These are phyloP conservation scores for Mystacornis crossleyi DNA, from an alignment of 2,113 vertebrate species.

Conservation along the genomic window DNA sequence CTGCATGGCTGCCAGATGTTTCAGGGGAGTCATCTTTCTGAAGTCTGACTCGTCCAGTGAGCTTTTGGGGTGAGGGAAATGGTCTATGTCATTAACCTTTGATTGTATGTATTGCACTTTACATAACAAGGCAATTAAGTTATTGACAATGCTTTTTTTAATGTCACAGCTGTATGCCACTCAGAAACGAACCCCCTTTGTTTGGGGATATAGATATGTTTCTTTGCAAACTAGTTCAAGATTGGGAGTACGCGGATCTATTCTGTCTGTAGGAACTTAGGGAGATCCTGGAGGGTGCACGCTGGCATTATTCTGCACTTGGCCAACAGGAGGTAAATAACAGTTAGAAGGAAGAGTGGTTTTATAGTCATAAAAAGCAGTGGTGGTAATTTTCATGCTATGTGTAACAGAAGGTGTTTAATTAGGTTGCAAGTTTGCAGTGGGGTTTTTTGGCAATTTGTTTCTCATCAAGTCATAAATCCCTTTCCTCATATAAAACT, in stretches of 20 bases:
- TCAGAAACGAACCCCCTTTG: neutral
- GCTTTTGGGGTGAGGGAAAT: neutral
- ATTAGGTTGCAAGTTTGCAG: slow-evolving; percentile 52
- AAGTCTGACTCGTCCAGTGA: slow-evolving; percentile 1
- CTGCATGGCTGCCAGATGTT: slow-evolving; percentile 14
- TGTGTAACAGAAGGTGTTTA: slow-evolving; percentile 58
- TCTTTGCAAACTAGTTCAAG: neutral
- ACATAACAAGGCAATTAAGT: neutral
- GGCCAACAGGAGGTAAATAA: slow-evolving; percentile 45
- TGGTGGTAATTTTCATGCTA: slow-evolving; percentile 14
- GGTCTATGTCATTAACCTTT: neutral
- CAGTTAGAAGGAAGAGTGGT: slow-evolving; percentile 42
- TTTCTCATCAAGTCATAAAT: slow-evolving; percentile 47
- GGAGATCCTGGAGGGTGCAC: neutral
- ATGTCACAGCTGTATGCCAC: neutral
- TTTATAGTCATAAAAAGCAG: slow-evolving; percentile 47
- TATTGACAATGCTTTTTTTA: neutral
- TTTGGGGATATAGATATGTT: neutral
- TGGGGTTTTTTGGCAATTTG: slow-evolving; percentile 30
- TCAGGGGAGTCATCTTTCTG: neutral
- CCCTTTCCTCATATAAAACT: slow-evolving; percentile 22
- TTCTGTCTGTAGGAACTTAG: neutral
- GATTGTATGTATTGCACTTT: neutral
- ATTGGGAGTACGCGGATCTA: neutral
- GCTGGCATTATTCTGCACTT: neutral